A percentile compares a stretch with the other conserved stretches of the same genome.
Evolutionary conservation across 2,797 vertebrate genomes (phyloP).

Genomic region (Nyctibius grandis): DNA sequence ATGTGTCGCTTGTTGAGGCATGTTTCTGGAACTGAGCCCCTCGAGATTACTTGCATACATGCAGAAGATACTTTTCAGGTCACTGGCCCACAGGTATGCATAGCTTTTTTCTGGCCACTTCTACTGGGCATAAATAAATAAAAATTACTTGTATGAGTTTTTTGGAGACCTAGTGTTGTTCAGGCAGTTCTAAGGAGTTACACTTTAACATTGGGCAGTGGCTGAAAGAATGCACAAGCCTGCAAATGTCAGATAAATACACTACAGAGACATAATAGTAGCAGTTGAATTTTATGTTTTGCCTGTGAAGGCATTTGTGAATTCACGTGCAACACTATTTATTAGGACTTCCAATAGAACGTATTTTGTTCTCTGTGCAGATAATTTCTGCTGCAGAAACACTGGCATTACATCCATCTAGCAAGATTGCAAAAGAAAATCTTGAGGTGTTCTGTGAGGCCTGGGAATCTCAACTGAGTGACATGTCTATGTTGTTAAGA

Average conservation of each 20-base stretch:
- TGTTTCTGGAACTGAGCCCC: conserved; percentile 91
- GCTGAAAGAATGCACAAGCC: background rate
- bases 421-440: conserved; percentile 99
- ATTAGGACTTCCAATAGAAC: background rate
- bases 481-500: conserved; percentile 89
- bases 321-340: background rate
- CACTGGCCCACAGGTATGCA: conserved; percentile 92
- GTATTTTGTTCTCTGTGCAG: conserved; percentile 70
- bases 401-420: conserved; percentile 92
- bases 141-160: background rate
- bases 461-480: conserved; percentile 96
- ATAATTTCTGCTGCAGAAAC: conserved; percentile 97
- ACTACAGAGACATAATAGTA: background rate
- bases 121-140: background rate
- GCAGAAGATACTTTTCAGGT: conserved; percentile 97
- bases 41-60: conserved; percentile 95
- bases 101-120: background rate
- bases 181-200: background rate
- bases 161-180: background rate
- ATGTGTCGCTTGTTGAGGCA: conserved; percentile 91
- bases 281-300: background rate
- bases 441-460: conserved; percentile 98
- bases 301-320: background rate
- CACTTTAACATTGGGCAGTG: background rate
- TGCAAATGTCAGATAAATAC: background rate